phyloP scores from a whole-genome alignment of 2,888 invertebrate genomes.

The Protophormia terraenovae region DNA sequence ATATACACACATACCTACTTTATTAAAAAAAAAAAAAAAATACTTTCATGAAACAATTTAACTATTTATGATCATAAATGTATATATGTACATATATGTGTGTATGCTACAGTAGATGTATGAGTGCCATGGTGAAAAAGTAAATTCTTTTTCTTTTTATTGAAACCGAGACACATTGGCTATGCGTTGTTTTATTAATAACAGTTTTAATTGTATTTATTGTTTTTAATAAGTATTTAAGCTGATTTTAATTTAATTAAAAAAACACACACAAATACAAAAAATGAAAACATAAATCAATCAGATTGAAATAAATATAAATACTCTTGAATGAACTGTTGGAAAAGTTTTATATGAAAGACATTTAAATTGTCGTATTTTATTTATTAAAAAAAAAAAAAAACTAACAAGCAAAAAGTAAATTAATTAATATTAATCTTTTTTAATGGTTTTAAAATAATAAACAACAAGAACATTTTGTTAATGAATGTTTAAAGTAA shows the following conservation, averaged over 20 bases:
- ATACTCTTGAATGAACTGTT: not conserved
- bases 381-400: not conserved
- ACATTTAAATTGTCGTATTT: slow-evolving; percentile 15
- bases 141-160: not conserved
- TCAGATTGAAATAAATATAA: slow-evolving; percentile 25
- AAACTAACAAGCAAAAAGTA: slow-evolving; percentile 13
- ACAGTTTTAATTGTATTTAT: slow-evolving; percentile 43
- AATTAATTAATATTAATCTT: not conserved
- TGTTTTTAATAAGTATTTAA: slow-evolving; percentile 57
- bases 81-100: not conserved
- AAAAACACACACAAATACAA: not conserved
- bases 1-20: too few relatives aligned
- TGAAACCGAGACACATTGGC: not conserved
- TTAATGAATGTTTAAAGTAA: too few relatives aligned
- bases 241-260: slow-evolving; percentile 63
- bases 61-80: too few relatives aligned
- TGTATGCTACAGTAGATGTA: too few relatives aligned
- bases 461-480: not conserved
- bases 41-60: too few relatives aligned
- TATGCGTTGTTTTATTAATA: slow-evolving; percentile 35
- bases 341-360: not conserved
- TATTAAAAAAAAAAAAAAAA: too few relatives aligned
- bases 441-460: not conserved
- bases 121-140: not conserved
- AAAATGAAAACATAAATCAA: slow-evolving; percentile 35